A percentile compares a stretch with the other conserved stretches of the same genome.
Conservation (phyloP, 2,888 invertebrate genomes). For the Nomada ruficornis region DNA sequence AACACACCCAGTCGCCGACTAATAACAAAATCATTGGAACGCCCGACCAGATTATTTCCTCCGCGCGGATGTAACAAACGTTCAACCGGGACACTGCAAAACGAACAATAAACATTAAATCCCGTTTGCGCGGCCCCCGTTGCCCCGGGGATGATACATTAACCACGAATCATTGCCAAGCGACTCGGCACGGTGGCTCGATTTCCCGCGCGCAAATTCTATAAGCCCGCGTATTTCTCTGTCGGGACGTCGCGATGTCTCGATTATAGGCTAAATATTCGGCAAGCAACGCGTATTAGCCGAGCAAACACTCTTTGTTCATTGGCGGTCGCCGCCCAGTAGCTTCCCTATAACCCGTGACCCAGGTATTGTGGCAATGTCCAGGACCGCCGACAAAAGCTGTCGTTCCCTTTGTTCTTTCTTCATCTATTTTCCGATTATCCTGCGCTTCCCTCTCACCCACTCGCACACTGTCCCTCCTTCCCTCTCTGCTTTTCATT, state of each 20-base stretch:
- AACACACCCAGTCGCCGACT: background rate
- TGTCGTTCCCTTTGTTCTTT: conserved; percentile 50
- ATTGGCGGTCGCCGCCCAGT: conserved; percentile 4
- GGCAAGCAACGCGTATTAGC: conserved; percentile 43
- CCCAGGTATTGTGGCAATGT: conserved; percentile 58
- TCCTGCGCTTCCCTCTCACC: conserved; percentile 9
- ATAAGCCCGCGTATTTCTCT: conserved; percentile 58
- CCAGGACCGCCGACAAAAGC: conserved; percentile 61
- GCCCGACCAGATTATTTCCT: conserved; percentile 11
- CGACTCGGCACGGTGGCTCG: background rate
- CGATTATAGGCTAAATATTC: conserved; percentile 66
- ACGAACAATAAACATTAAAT: conserved; percentile 58
- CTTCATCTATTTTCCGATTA: conserved; percentile 61
- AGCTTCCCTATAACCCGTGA: conserved; percentile 44
- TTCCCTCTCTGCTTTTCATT: background rate
- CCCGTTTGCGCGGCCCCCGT: conserved; percentile 22
- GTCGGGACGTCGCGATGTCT: conserved; percentile 52
- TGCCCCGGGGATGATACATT: conserved; percentile 30
- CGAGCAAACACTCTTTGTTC: conserved; percentile 59
- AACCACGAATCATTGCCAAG: conserved; percentile 32
- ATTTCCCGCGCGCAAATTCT: conserved; percentile 48
- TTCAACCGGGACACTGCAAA: conserved; percentile 3
- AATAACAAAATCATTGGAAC: conserved; percentile 16
- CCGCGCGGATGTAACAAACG: conserved; percentile 1
- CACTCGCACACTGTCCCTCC: background rate